Base-by-base conservation (phyloP, 2,797 vertebrate species). In the Enteromius fasciolatus region DNA sequence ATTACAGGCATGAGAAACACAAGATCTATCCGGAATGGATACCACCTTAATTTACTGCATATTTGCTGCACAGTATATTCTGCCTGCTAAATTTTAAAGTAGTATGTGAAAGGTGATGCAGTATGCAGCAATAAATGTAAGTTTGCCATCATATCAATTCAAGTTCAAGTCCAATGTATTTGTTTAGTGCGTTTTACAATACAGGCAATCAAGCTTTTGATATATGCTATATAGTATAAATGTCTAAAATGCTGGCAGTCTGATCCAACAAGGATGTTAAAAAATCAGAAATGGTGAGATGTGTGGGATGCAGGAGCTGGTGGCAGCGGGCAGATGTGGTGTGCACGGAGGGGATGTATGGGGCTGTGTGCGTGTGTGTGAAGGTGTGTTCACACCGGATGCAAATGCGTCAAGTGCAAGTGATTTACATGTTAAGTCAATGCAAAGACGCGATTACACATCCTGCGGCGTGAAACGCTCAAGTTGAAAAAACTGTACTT, bases 1-100 rank as follows among this genome's bases (percentile, higher is more conserved):
- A 80, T 59, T 66, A 79, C 48, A 79, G 48, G 11, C 28, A 73
- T 18, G 14, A 63, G 57, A 72, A 39, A 63, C 25, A 36, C 57
- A 73, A 72, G 39, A 72, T n/a, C 23, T 54, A 25, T 69, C 52
- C 23, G 3, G 63, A 80, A 46, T 46, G 3, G 33, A 57, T 31
- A 14, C n/a, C 25, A 46, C 15, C 3, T 61, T 41, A 61, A 1
- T 44, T 36, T 61, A 59, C 25, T 20, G 25, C 1, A 76, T 12
- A 25, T 39, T 39, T 39, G 8, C 36, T 57, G 23, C 10, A n/a
- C 18, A 18, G 64, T 39, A 41, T 39, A 28, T 70, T 46, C 36
- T 44, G 36, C 36, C 11, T 20, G 10, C 15, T 44, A 57, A 23
- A 69, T 20, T 12, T 2, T 15, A 10, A 41, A 20, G 4, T 39